phyloP scores from a whole-genome alignment of 2,888 invertebrate genomes.

The Cepaea hortensis region DNA sequence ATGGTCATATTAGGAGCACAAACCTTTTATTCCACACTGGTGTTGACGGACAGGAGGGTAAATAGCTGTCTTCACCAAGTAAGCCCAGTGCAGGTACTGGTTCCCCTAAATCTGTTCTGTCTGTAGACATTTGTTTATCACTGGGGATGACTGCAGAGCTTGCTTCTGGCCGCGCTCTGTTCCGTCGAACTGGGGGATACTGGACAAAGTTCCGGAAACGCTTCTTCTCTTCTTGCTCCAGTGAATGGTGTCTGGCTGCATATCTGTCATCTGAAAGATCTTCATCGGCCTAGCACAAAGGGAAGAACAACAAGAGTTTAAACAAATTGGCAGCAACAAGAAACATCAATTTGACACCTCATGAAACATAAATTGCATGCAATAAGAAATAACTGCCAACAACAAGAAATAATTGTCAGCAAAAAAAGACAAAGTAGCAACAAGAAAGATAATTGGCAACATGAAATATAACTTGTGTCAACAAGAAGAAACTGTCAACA shows the following conservation, averaged over 20 bases:
- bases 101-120: constrained; percentile 35
- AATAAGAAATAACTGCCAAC: no score
- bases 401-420: no score
- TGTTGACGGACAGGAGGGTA: constrained; percentile 23
- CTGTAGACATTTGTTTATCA: constrained; percentile 3
- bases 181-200: constrained; percentile 64
- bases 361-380: no score
- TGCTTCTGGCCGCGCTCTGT: constrained; percentile 56
- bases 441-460: no score
- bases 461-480: no score
- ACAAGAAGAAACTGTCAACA: no score
- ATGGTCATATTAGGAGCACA: neutral
- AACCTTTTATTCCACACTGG: constrained; percentile 40
- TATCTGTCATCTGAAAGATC: constrained; percentile 88
- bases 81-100: constrained; percentile 11
- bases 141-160: neutral
- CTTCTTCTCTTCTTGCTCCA: constrained; percentile 88
- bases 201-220: constrained; percentile 68
- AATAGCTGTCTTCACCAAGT: constrained; percentile 34
- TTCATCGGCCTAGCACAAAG: constrained; percentile 79
- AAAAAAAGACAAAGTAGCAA: no score
- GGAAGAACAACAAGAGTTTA: neutral
- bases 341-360: no score
- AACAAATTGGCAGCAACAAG: no score
- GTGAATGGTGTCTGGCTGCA: constrained; percentile 84